Conservation (phyloP, 37 sponge, comb jelly and placozoan species). For the Spongilla lacustris region DNA sequence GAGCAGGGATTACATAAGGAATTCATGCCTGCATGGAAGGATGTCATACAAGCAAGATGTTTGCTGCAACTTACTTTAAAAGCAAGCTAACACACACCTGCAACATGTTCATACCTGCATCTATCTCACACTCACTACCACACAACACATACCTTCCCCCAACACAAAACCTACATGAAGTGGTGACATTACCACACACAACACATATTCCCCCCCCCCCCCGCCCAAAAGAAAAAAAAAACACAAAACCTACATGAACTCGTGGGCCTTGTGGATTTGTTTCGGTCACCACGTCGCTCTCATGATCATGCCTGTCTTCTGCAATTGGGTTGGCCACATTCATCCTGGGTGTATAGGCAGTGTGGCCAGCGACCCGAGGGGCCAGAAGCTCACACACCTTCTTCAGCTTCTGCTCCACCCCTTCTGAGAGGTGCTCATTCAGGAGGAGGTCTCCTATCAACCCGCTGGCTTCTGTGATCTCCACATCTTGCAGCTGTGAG, state of each 20-base stretch:
- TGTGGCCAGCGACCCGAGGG: constrained; percentile 20
- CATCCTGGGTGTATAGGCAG: constrained; percentile 12
- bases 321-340: constrained; percentile 18
- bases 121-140: not conserved
- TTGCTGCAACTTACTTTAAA: no score
- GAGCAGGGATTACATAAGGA: no score
- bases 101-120: not conserved
- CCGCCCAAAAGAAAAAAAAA: no score
- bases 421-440: constrained; percentile 13
- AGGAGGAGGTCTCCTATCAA: constrained; percentile 60
- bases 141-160: not conserved
- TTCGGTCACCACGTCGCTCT: constrained; percentile 12
- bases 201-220: no score
- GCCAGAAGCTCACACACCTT: constrained; percentile 48
- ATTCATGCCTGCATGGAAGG: no score
- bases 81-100: no score
- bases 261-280: not conserved
- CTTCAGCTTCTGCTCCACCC: constrained; percentile 31
- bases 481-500: constrained; percentile 4
- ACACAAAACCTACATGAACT: not conserved
- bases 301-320: constrained; percentile 34
- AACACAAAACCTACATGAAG: not conserved
- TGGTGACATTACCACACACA: no score
- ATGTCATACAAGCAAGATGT: no score
- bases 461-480: constrained; percentile 62